These are phyloP conservation scores for Aphodius granarius DNA, from an alignment of 2,888 invertebrate species.

Conservation along the genomic window DNA sequence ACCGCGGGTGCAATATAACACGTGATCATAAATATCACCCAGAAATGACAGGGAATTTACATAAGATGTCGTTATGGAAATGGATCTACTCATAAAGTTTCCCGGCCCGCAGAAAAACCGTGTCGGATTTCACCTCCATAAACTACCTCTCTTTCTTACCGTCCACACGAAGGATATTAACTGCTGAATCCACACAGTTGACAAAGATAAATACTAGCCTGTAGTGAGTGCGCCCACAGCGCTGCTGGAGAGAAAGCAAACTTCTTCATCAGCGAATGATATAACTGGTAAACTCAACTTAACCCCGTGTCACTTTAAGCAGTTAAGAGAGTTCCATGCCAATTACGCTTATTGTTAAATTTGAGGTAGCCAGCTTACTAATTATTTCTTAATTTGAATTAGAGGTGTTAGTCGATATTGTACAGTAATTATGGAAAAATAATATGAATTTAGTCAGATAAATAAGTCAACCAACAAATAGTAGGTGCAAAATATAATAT, in stretches of 20 bases:
- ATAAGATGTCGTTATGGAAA: conserved; percentile 15
- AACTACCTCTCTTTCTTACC: neutral
- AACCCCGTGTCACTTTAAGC: neutral
- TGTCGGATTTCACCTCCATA: neutral
- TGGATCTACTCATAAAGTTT: conserved; percentile 3
- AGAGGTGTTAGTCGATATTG: no score
- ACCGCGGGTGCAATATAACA: neutral
- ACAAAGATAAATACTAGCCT: neutral
- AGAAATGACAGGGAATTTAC: conserved; percentile 8
- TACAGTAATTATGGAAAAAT: no score
- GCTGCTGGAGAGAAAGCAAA: neutral
- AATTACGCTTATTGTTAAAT: neutral
- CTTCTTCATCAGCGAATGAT: neutral
- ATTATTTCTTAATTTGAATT: no score
- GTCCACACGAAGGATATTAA: neutral
- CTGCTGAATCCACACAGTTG: neutral
- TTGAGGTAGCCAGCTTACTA: no score
- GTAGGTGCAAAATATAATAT: no score
- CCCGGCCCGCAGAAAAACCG: neutral
- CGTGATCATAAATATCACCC: conserved; percentile 2
- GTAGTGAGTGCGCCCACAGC: neutral
- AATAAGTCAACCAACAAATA: no score
- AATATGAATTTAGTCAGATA: no score
- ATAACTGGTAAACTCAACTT: neutral
- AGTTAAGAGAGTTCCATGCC: neutral